phyloP scores from a whole-genome alignment of 2,797 vertebrate species.

The Lepus townsendii region DNA sequence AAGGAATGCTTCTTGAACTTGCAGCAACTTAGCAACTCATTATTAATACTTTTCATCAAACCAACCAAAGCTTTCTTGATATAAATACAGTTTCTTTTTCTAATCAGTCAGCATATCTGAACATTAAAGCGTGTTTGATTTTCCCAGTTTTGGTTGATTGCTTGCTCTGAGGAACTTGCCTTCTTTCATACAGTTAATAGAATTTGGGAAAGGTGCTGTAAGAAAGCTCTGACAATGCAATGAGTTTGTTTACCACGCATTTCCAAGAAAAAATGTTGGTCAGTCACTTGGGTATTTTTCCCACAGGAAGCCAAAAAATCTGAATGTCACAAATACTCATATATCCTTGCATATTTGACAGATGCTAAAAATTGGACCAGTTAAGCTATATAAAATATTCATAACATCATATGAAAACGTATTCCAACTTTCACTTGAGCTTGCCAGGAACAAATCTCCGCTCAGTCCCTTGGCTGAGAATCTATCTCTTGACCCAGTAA shows the following conservation, averaged over 20 bases:
- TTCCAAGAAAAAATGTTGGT: constrained; percentile 65
- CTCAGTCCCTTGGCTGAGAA: not conserved
- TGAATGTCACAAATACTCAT: constrained; percentile 54
- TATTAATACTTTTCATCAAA: constrained; percentile 62
- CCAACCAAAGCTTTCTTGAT: constrained; percentile 59
- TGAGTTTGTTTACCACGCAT: constrained; percentile 50
- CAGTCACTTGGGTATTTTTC: constrained; percentile 60
- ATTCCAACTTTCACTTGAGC: constrained; percentile 46
- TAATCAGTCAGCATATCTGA: constrained; percentile 63
- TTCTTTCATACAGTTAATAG: constrained; percentile 41
- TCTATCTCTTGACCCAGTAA: constrained; percentile 12
- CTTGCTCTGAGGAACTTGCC: constrained; percentile 62
- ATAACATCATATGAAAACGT: constrained; percentile 41
- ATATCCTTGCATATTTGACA: constrained; percentile 42
- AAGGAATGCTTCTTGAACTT: constrained; percentile 47
- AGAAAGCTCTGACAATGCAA: not conserved
- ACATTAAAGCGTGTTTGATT: constrained; percentile 65
- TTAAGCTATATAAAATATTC: constrained; percentile 55
- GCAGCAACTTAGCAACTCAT: constrained; percentile 53
- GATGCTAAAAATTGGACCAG: constrained; percentile 35
- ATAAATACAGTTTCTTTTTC: constrained; percentile 65
- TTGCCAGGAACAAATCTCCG: constrained; percentile 62
- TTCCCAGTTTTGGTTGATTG: constrained; percentile 48
- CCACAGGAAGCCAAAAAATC: constrained; percentile 49
- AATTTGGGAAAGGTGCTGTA: constrained; percentile 5